Evolutionary conservation across 2,797 vertebrate species (phyloP).

Genomic region (Sylvia borin): DNA sequence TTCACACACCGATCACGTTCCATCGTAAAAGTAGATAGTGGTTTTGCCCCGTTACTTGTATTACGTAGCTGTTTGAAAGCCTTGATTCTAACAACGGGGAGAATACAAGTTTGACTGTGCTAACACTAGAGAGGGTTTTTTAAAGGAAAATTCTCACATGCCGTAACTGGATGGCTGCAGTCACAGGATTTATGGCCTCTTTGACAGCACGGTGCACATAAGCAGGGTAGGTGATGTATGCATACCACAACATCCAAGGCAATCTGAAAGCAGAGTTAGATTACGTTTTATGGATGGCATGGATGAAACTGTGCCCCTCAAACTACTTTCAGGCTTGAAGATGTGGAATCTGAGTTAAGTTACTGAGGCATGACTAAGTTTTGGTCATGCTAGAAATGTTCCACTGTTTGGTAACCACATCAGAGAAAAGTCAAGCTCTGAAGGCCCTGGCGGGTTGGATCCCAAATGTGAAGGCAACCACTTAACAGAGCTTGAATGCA

Average conservation of each 20-base stretch:
- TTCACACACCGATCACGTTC: slow-evolving; percentile 52
- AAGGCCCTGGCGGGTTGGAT: neutral
- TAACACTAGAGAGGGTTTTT: neutral
- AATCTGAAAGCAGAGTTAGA: neutral
- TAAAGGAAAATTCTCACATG: neutral
- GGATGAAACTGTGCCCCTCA: slow-evolving; percentile 21
- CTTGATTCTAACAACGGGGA: neutral
- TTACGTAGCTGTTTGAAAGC: neutral
- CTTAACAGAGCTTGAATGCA: slow-evolving; percentile 21
- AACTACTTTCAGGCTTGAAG: slow-evolving; percentile 34
- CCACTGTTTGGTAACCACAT: slow-evolving; percentile 62
- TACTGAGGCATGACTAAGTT: slow-evolving; percentile 61
- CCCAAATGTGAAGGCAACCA: slow-evolving; percentile 37
- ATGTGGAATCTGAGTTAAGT: slow-evolving; percentile 48
- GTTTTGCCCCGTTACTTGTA: slow-evolving; percentile 9
- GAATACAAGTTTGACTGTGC: neutral
- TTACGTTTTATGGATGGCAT: neutral
- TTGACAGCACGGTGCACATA: neutral
- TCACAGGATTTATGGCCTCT: neutral
- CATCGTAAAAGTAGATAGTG: slow-evolving; percentile 45
- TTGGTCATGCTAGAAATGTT: slow-evolving; percentile 57
- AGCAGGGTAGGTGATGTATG: neutral
- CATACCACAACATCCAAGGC: neutral
- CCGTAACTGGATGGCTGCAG: neutral
- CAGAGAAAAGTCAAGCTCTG: slow-evolving; percentile 26